These are phyloP conservation scores for Paracanthobrama guichenoti DNA, from an alignment of 2,113 vertebrate species.

Conservation along the genomic window DNA sequence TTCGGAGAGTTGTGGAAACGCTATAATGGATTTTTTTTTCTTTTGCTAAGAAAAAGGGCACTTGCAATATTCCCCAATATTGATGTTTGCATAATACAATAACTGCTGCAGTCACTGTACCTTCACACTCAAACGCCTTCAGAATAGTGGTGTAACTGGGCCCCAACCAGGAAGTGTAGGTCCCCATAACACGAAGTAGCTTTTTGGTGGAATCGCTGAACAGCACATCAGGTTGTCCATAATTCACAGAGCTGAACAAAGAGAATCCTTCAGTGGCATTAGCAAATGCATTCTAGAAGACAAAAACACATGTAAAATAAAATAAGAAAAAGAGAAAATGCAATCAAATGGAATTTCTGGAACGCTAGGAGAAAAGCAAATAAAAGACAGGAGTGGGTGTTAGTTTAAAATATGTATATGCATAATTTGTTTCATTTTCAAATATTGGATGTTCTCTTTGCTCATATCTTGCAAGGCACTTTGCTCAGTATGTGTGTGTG, in stretches of 20 bases:
- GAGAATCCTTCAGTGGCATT: constrained; percentile 73
- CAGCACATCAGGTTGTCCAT: constrained; percentile 73
- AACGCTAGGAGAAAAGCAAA: neutral
- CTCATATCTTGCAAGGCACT: neutral
- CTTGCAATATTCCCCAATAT: too few relatives aligned
- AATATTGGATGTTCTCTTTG: constrained; percentile 3
- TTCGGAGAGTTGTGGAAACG: too few relatives aligned
- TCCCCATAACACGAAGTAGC: constrained; percentile 76
- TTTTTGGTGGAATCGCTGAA: constrained; percentile 77
- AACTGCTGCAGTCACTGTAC: constrained; percentile 59
- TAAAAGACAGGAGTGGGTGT: neutral
- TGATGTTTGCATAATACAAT: neutral
- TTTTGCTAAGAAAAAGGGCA: too few relatives aligned
- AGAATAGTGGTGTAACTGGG: constrained; percentile 73
- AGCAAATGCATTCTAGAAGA: constrained; percentile 71
- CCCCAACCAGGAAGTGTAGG: constrained; percentile 78
- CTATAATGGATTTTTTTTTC: too few relatives aligned
- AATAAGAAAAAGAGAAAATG: neutral
- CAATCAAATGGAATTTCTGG: neutral
- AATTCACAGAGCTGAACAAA: constrained; percentile 75
- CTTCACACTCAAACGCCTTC: constrained; percentile 80
- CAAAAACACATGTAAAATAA: neutral
- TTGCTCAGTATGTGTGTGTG: neutral
- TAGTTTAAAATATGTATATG: neutral
- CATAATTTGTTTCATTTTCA: constrained; percentile 25